These are phyloP conservation scores for Drosophila kambysellisi DNA, from an alignment of 2,888 invertebrate species.

Conservation along the genomic window DNA sequence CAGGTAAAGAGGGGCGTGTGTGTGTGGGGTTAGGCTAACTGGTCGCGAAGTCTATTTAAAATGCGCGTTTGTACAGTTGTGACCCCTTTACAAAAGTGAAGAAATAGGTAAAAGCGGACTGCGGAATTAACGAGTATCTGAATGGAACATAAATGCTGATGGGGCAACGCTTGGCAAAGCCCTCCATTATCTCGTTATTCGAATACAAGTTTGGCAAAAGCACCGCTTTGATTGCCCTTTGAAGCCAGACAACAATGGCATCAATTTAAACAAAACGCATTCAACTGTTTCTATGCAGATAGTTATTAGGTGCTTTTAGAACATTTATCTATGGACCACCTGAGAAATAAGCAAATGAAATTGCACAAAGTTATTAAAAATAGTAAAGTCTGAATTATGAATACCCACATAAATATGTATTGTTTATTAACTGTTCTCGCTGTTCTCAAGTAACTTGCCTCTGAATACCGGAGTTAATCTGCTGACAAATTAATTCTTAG, in stretches of 20 bases:
- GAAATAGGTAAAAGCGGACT: conserved; percentile 24
- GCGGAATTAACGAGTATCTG: conserved; percentile 9
- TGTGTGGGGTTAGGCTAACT: conserved; percentile 17
- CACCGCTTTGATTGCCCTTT: conserved; percentile 4
- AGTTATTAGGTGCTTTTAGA: not conserved
- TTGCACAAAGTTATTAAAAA: not conserved
- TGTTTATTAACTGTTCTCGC: not conserved
- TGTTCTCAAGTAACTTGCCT: too few relatives aligned
- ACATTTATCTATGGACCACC: not conserved
- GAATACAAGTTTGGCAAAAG: conserved; percentile 7
- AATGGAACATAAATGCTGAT: conserved; percentile 36
- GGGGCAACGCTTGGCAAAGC: conserved; percentile 22
- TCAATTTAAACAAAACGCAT: not conserved
- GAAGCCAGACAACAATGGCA: not conserved
- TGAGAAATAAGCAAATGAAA: not conserved
- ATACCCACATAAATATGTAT: not conserved
- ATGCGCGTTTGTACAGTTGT: conserved; percentile 59
- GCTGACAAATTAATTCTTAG: not conserved
- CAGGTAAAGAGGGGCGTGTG: not conserved
- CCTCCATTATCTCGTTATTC: conserved; percentile 10
- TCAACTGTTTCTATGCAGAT: too few relatives aligned
- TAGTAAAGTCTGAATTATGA: not conserved
- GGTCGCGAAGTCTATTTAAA: conserved; percentile 68
- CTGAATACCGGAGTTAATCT: not conserved
- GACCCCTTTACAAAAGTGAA: conserved; percentile 37